Base-by-base conservation (phyloP, 2,888 invertebrate genomes). In the Mimumesa dahlbomi region DNA sequence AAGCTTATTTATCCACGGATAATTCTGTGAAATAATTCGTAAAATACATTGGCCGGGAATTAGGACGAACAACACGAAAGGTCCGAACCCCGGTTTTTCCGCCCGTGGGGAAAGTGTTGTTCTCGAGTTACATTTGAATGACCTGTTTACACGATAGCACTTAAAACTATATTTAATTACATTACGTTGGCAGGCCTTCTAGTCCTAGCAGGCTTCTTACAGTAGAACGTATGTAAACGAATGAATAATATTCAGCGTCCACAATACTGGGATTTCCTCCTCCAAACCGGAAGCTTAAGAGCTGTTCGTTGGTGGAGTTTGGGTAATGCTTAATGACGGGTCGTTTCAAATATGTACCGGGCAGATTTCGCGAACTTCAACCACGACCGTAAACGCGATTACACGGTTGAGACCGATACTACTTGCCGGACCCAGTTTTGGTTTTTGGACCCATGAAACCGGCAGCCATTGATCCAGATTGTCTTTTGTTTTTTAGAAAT, bases 291-390 rank as follows among this genome's bases (percentile, higher is more conserved):
- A 75, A 75, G 79, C 79, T 81, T 79, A 79, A 81, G 75, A 75
- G 73, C 64, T 73, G 75, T 52, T 62, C 59, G 31, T 66, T 49
- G 56, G 58, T 36, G 66, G 73, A 74, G 77, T 79, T 82, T 76
- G 74, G 77, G 65, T 82, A 76, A 79, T 79, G 79, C 77, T 75
- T 81, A 82, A 82, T 79, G 82, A 79, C 79, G 82, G 73, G 76
- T 80, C 77, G 82, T 83, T 81, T 75, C 71, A 78, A 82, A 83
- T 83, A 83, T 83, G 82, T 83, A 82, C 80, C 73, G 75, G 65
- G 4, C 75, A 77, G 73, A 81, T 81, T 80, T 68, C 69, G 71
- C 77, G 73, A 73, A 70, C 75, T 78, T 64, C 70, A 38, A 59
- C 64, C 64, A 49, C 63, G 56, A 50, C 72, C 74, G 79, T 82